phyloP scores from a whole-genome alignment of 92 coral and sea anemone species.

The Palythoa grandiflora region DNA sequence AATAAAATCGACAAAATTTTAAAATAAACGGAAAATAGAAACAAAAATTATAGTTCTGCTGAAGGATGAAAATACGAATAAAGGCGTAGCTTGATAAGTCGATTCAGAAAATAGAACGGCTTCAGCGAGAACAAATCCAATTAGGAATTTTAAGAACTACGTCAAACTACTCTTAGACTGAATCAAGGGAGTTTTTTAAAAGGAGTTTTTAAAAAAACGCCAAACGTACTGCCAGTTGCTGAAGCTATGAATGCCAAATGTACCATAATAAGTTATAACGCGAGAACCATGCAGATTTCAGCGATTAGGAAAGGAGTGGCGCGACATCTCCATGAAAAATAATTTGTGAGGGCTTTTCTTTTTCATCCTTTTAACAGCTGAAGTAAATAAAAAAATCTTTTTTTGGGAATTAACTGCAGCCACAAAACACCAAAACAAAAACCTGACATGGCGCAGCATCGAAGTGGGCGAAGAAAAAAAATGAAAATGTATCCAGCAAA shows the following conservation, averaged over 20 bases:
- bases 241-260: neutral
- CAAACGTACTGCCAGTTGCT: neutral
- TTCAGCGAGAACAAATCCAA: neutral
- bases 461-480: too few species aligned
- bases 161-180: neutral
- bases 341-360: neutral
- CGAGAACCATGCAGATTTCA: neutral
- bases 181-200: neutral
- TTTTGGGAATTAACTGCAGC: neutral
- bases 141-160: neutral
- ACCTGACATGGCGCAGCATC: neutral
- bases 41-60: too few species aligned
- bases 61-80: too few species aligned
- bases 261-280: neutral
- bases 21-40: too few species aligned
- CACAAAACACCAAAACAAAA: neutral
- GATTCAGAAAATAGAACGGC: neutral
- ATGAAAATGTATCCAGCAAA: too few species aligned
- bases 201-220: neutral
- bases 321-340: neutral
- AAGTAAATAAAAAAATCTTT: neutral
- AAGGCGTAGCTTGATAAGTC: too few species aligned
- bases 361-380: neutral
- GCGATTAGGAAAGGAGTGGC: neutral
- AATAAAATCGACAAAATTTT: too few species aligned